Evolutionary conservation across 2,113 vertebrate species (phyloP), one percentile per base, ranked within the genome.

Genomic region (Protomyctophum bolini): DNA sequence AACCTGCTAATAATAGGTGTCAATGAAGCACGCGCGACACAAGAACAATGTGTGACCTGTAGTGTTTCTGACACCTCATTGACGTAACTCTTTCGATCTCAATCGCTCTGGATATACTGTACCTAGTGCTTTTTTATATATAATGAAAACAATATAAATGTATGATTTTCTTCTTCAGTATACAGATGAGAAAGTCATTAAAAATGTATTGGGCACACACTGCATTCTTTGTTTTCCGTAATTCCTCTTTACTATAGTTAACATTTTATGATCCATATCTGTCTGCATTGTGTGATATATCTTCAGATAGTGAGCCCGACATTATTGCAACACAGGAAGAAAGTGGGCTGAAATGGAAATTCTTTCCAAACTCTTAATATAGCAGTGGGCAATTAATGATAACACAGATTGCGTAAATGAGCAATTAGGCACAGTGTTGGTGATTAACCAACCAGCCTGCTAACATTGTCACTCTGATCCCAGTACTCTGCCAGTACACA

Each of bases 381-480:
- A 54, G 63, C 55, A 63, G 10, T 0, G 7, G 66, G 45, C 63
- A 66, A 57, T 77, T 48, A n/a, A 5, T 12, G 8, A 46, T 70
- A 9, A 74, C 80, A 82, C 65, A 66, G 69, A 73, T 81, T 80
- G 70, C 55, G 77, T 83, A 72, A 46, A 64, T 77, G 71, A 78
- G 69, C 79, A 88, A 83, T 88, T 69, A 67, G 73, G 70, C 54
- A 51, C 70, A 66, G 77, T 48, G 6, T 7, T 61, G 47, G 63
- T 76, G 77, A 80, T 81, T 84, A 83, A 21, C 82, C 76, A 54
- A 47, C 70, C 71, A 79, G 80, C 73, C 68, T 70, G 76, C 73
- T 79, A 81, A 73, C 64, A 73, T 72, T 60, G 72, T 74, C 76
- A 76, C 45, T 66, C 14, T 14, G 47, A 66, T 73, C 28, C 51